These are phyloP conservation scores for Zonotrichia leucophrys DNA, from an alignment of 2,113 vertebrate genomes.

Conservation along the genomic window DNA sequence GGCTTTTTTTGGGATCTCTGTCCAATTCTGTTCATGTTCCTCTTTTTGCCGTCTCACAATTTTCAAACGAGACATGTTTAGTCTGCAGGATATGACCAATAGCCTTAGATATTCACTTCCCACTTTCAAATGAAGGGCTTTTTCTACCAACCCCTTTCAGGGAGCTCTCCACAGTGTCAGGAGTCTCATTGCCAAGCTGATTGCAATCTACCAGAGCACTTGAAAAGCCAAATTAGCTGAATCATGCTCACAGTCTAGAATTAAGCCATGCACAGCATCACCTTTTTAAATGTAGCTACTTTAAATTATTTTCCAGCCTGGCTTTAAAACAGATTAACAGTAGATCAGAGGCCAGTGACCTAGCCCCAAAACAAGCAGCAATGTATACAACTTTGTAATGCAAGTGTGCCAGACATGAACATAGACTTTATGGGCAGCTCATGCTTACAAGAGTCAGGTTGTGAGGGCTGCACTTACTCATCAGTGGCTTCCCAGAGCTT, in stretches of 20 bases:
- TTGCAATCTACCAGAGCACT: neutral
- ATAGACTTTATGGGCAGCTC: neutral
- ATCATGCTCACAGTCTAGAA: conserved; percentile 32
- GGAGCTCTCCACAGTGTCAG: neutral
- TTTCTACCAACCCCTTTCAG: neutral
- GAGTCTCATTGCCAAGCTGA: neutral
- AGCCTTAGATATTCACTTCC: neutral
- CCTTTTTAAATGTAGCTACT: neutral
- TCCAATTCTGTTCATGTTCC: neutral
- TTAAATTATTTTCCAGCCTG: conserved; percentile 16
- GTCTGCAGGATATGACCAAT: neutral
- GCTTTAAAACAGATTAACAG: conserved; percentile 1
- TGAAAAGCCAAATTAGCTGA: conserved; percentile 25
- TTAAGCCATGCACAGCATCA: neutral
- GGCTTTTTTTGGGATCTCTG: neutral
- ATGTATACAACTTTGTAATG: conserved; percentile 3
- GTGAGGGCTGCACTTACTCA: neutral
- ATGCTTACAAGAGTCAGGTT: neutral
- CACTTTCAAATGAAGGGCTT: neutral
- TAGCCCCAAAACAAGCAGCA: neutral
- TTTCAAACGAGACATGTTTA: neutral
- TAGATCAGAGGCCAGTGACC: conserved; percentile 40
- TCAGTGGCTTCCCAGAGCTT: neutral
- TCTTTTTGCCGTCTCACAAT: neutral
- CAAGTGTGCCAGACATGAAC: neutral